Base-by-base conservation (phyloP, 2,888 invertebrate genomes). In the Carterocephalus palaemon region DNA sequence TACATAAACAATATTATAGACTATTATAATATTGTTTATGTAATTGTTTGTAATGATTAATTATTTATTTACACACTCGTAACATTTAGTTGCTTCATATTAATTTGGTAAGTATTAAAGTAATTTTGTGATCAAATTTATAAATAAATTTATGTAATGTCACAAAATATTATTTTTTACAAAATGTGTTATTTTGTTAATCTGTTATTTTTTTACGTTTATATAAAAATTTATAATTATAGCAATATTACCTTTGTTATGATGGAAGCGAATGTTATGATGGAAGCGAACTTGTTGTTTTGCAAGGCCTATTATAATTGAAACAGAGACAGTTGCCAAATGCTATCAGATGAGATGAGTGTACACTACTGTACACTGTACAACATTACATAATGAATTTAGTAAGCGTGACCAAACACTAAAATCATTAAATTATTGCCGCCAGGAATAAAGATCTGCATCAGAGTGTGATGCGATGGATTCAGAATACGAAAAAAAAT, bases 291-390 rank as follows among this genome's bases (percentile, higher is more conserved):
- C 43, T 43, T 43, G 36, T 43, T 29, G 23, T 31, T 8, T n/a
- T 17, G 17, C 41, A 37, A 37, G 42, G 47, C 47, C 41, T 42
- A 47, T 16, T 38, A 33, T 46, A 39, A 47, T 37, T 32, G 42
- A 23, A 39, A 29, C 46, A 1, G 24, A 8, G 34, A 45, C 43
- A 38, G 17, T 48, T 48, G 48, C 48, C 48, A 48, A 45, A 43
- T 31, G 43, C 10, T 43, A 37, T 43, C 43, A 43, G 23, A 31
- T 37, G 36, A 23, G 36, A 36, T 43, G 43, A 43, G 36, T 43
- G 43, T 43, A n/a, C n/a, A n/a, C n/a, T n/a, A n/a, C n/a, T n/a
- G n/a, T n/a, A n/a, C n/a, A n/a, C n/a, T n/a, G n/a, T n/a, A 36
- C 42, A 22, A 34, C 29, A 43, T 43, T 36, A 43, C 29, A 29